Conservation (phyloP, 2,797 vertebrate genomes). For the Sebastes steindachneri region DNA sequence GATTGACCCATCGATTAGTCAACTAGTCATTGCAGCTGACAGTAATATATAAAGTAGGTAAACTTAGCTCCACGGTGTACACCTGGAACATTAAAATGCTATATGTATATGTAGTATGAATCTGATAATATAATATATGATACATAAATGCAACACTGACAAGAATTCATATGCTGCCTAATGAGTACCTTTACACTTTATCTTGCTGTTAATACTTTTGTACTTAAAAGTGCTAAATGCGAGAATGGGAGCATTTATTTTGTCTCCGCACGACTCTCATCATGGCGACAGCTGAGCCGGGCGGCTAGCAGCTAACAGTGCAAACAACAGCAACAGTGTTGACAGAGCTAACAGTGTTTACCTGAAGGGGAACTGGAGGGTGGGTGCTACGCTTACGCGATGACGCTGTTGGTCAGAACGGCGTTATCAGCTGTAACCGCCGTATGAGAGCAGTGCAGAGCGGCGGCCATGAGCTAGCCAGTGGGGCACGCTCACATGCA, state of each 20-base stretch:
- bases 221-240: background rate
- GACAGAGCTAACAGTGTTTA: background rate
- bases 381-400: background rate
- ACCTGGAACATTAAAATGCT: background rate
- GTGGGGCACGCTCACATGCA: background rate
- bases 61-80: background rate
- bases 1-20: background rate
- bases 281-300: no score
- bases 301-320: no score
- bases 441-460: no score
- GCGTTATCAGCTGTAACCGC: no score
- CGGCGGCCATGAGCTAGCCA: no score
- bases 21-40: rapidly evolving
- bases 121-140: background rate
- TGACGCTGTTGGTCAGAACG: rapidly evolving
- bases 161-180: background rate
- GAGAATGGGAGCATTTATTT: no score
- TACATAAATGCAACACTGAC: background rate
- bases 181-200: background rate
- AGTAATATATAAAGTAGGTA: background rate
- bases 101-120: background rate
- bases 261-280: no score
- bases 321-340: no score
- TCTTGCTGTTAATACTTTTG: background rate
- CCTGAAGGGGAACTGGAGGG: background rate